Evolutionary conservation across 2,113 vertebrate genomes (phyloP).

Genomic region (Nothobranchius furzeri): DNA sequence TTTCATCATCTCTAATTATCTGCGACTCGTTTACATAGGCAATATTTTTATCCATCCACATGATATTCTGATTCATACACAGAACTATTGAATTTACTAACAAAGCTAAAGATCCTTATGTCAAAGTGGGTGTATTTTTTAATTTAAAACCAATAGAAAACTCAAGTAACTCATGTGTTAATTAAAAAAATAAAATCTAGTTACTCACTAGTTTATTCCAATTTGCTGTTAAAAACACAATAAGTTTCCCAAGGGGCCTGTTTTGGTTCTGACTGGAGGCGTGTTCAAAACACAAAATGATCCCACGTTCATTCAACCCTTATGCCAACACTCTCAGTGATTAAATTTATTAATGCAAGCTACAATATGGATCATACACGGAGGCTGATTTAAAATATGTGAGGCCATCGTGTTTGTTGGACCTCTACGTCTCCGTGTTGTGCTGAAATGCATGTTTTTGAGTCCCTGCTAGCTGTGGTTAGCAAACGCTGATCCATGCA

Average conservation of each 20-base stretch:
- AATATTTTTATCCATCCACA: too few relatives aligned
- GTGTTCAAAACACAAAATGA: conserved; percentile 55
- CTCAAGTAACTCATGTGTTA: too few relatives aligned
- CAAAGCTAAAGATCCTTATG: neutral
- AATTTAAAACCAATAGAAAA: neutral
- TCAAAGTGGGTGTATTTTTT: neutral
- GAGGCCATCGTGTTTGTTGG: too few relatives aligned
- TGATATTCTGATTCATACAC: too few relatives aligned
- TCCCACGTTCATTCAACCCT: conserved; percentile 64
- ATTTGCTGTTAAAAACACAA: too few relatives aligned
- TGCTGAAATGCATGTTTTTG: conserved; percentile 7
- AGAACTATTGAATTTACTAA: too few relatives aligned
- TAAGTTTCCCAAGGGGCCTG: neutral
- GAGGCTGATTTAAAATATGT: neutral
- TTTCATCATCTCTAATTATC: too few relatives aligned
- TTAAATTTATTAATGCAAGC: neutral
- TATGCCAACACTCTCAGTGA: neutral
- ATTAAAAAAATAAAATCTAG: neutral
- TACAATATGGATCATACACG: neutral
- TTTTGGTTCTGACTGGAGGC: neutral
- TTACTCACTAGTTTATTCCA: neutral
- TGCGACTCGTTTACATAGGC: too few relatives aligned
- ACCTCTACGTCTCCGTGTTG: conserved; percentile 13
- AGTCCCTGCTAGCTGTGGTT: conserved; percentile 35
- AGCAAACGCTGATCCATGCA: conserved; percentile 43